Base-by-base conservation (phyloP, 2,113 vertebrate species). In the Oreochromis aureus region DNA sequence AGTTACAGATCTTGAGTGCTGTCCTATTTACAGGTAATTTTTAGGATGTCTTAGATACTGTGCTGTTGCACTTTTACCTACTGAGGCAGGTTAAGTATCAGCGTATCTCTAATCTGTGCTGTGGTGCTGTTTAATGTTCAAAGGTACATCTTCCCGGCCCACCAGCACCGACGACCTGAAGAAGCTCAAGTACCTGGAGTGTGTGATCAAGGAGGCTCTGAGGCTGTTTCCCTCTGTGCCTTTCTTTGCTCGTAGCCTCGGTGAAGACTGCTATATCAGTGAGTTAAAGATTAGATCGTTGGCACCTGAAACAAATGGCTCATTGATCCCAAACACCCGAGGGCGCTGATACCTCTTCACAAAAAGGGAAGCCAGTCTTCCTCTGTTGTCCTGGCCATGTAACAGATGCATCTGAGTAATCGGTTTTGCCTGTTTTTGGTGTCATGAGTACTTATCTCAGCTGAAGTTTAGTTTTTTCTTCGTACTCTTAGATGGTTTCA, bases 211-310 rank as follows among this genome's bases (percentile, higher is more conserved):
- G 91, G 99, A 99, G 95, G 90, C 96, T 6, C 97, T 99, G 87
- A 96, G 98, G 3, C 81, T 99, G 71, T 99, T 96, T 61, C 99
- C 98, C 27, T 97, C 99, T 0, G 99, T 99, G 87, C 99, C 98
- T 1, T 88, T 98, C n/a, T 98, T 99, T 83, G 98, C 93, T 18
- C 97, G 98, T n/a, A 93, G 19, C 82, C 89, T 98, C 73, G 96
- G 87, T 54, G 97, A 98, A 82, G 97, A 98, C 73, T 98, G 97
- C 89, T 54, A 36, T 63, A 95, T 99, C 80, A 95, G 99, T 99
- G 93, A 95, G 97, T 95, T 63, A 18, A 55, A 76, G 36, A 76
- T 39, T 18, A 73, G 66, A 73, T 32, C 5, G 32, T 80, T 59
- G 86, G 81, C 71, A 76, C 41, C 53, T 24, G 36, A 86, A 82